A percentile compares a stretch with the other conserved stretches of the same genome.
These are phyloP conservation scores for Catharus bicknelli DNA, from an alignment of 2,113 vertebrate genomes.

Conservation along the genomic window DNA sequence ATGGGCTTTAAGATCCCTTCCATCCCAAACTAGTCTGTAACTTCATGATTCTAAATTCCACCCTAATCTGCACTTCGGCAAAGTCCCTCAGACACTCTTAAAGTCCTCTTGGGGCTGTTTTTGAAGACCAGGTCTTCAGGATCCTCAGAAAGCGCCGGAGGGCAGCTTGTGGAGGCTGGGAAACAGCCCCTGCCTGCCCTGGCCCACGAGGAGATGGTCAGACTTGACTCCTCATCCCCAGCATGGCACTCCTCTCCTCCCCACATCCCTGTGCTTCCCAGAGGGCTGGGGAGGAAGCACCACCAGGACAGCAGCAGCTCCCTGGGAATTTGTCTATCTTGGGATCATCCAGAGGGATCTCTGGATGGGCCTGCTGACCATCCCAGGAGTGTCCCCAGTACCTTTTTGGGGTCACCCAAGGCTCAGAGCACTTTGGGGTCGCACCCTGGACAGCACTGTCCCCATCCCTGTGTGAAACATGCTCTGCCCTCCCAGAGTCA, in stretches of 20 bases:
- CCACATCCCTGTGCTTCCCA: accelerated
- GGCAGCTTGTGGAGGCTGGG: background rate
- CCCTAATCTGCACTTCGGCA: background rate
- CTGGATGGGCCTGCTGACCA: too few relatives aligned
- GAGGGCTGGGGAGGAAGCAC: background rate
- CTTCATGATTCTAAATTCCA: background rate
- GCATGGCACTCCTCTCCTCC: background rate
- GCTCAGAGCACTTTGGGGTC: background rate
- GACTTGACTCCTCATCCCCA: background rate
- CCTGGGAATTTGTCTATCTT: background rate
- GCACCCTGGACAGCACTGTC: accelerated
- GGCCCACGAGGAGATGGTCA: accelerated
- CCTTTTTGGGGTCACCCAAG: background rate
- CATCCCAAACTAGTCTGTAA: background rate
- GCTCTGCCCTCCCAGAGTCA: background rate
- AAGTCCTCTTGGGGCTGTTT: background rate
- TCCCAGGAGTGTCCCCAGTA: background rate
- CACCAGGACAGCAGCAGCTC: background rate
- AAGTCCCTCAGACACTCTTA: background rate
- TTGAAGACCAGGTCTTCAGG: background rate
- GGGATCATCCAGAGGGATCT: background rate
- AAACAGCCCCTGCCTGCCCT: accelerated
- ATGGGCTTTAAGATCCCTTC: background rate
- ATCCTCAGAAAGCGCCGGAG: accelerated
- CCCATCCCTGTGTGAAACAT: background rate